Evolutionary conservation across 2,113 vertebrate species (phyloP), one percentile per base, ranked within the genome.

Genomic region (Rattus rattus): DNA sequence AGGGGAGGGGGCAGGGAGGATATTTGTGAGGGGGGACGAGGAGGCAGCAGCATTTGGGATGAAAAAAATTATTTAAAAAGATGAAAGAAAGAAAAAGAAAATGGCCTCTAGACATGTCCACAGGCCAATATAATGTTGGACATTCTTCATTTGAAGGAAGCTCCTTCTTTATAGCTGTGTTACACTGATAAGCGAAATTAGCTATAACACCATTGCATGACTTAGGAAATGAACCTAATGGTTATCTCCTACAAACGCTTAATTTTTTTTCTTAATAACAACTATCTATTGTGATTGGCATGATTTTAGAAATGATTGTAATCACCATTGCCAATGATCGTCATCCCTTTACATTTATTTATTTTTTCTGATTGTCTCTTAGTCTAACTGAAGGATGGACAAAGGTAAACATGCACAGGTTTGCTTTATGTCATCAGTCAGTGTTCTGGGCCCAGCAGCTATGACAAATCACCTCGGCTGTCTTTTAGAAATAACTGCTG

Each of bases 211-310:
- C 2, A 87, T 72, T 2, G 63, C 2, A 65, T 30, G 1, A 14
- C 67, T 26, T 47, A 52, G 19, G 47, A 11, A 33, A n/a, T 72
- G 75, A 52, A 30, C 47, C 19, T 61, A 69, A 94, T 14, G 6
- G 24, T 80, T 76, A 47, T 59, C 5, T 90, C 14, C 59, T 92
- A 83, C 2, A 47, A 73, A 56, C 77, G 12, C 4, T 24, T 63
- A 54, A 63, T 11, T 75, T 56, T 87, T 83, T 94, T 96, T 65
- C 28, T 85, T 87, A 90, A 75, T 79, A 92, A 81, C 87, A 39
- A 84, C 73, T 3, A 47, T 26, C 0, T 6, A n/a, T 36, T 77
- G 43, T 63, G 24, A 6, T 24, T 94, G 30, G 20, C 2, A 30
- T 56, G 67, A 39, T 92, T 93, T 39, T 90, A 69, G 72, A 96